These are phyloP conservation scores for Pogonomyrmex californicus DNA, from an alignment of 1,140 invertebrate genomes.

Conservation along the genomic window DNA sequence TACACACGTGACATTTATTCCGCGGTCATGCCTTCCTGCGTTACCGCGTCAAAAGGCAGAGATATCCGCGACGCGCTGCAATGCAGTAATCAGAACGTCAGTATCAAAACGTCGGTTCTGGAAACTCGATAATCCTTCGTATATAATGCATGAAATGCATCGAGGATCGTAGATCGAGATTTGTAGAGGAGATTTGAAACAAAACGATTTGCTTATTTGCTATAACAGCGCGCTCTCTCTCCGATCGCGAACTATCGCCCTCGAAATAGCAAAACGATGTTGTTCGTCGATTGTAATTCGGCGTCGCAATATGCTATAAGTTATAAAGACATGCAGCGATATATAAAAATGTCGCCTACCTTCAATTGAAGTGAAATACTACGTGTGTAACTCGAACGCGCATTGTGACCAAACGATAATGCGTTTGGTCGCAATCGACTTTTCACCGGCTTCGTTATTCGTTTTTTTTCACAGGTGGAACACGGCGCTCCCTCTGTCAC, in stretches of 20 bases:
- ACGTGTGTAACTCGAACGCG: background rate
- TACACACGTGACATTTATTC: constrained; percentile 72
- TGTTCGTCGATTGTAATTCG: no score
- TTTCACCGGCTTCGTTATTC: constrained; percentile 63
- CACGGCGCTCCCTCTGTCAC: constrained; percentile 10
- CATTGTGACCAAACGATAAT: background rate
- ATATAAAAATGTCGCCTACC: background rate
- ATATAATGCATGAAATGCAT: background rate
- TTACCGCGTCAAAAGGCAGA: constrained; percentile 58
- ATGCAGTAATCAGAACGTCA: constrained; percentile 41
- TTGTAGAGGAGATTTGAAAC: no score
- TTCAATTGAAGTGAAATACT: background rate
- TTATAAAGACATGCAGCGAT: background rate
- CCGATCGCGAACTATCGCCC: no score
- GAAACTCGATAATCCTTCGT: constrained; percentile 7
- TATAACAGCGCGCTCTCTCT: no score
- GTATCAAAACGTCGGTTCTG: background rate
- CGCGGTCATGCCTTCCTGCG: constrained; percentile 49
- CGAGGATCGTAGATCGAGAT: no score
- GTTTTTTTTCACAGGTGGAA: constrained; percentile 50
- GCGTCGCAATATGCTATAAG: background rate
- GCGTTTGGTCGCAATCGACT: background rate
- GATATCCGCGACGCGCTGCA: constrained; percentile 44
- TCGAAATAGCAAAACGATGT: constrained; percentile 9
- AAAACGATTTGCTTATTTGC: no score